phyloP scores from a whole-genome alignment of 1,140 invertebrate species.

The Eubasilissa regina region DNA sequence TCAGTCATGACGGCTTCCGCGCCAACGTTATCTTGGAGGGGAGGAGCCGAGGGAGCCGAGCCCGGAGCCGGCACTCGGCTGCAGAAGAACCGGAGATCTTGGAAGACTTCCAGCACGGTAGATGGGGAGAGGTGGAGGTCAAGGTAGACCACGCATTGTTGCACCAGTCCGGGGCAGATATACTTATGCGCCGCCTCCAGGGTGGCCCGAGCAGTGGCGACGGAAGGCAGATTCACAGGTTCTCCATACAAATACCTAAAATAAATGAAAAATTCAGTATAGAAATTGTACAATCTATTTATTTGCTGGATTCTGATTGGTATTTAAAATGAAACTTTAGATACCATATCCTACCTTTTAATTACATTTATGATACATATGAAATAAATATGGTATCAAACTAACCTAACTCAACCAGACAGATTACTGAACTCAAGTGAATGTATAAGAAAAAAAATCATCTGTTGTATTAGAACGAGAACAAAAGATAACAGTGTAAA shows the following conservation, averaged over 20 bases:
- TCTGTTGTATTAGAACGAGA: no score
- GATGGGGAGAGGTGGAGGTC: slow-evolving; percentile 62
- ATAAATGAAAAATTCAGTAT: slow-evolving; percentile 1
- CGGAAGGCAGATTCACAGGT: slow-evolving; percentile 76
- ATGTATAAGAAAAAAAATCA: no score
- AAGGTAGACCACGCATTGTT: slow-evolving; percentile 76
- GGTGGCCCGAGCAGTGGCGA: slow-evolving; percentile 76
- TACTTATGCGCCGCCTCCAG: slow-evolving; percentile 81
- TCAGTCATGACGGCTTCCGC: slow-evolving; percentile 66
- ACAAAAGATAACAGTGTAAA: no score
- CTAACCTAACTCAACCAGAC: no score
- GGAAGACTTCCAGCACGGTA: slow-evolving; percentile 64
- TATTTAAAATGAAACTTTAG: no score
- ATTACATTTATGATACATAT: no score
- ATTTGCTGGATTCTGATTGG: no score
- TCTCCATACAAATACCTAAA: slow-evolving; percentile 76
- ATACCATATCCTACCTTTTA: no score
- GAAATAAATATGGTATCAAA: no score
- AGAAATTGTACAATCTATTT: no score
- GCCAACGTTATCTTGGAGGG: slow-evolving; percentile 61
- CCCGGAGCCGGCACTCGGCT: slow-evolving; percentile 67
- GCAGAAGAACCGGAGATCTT: slow-evolving; percentile 68
- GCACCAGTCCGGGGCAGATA: slow-evolving; percentile 76
- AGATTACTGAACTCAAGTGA: no score
- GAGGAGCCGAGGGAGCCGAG: slow-evolving; percentile 63